phyloP scores from a whole-genome alignment of 2,113 vertebrate genomes.

The Xiphophorus couchianus region DNA sequence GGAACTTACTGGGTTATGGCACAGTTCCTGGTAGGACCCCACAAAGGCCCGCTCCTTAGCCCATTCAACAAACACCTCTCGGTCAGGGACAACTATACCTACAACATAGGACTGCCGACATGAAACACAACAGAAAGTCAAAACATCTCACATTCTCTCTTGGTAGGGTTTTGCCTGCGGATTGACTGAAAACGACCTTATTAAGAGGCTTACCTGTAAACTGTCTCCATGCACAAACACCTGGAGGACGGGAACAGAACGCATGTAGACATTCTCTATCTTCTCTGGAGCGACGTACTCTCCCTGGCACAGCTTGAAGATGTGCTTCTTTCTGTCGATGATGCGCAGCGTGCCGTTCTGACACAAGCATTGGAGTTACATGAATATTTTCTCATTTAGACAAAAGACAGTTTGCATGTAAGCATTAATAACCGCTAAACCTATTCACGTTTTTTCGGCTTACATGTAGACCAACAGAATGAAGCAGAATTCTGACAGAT shows the following conservation, averaged over 20 bases:
- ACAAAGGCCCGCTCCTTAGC: conserved; percentile 74
- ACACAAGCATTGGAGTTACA: not conserved
- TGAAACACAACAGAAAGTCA: not conserved
- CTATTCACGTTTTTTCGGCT: no score
- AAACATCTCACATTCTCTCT: not conserved
- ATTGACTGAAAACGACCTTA: not conserved
- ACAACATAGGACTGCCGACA: conserved; percentile 75
- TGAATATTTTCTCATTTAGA: not conserved
- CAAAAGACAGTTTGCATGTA: not conserved
- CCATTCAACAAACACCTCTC: conserved; percentile 80
- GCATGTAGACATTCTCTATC: conserved; percentile 83
- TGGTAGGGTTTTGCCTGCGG: not conserved
- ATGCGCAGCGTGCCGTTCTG: conserved; percentile 83
- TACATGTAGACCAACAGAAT: not conserved
- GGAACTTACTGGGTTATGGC: conserved; percentile 79
- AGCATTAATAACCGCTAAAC: not conserved
- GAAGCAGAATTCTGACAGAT: not conserved
- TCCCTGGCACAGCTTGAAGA: conserved; percentile 83
- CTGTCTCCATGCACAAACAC: conserved; percentile 84
- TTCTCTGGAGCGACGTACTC: conserved; percentile 85
- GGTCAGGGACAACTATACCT: conserved; percentile 81
- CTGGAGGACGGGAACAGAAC: conserved; percentile 78
- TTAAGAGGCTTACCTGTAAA: conserved; percentile 71
- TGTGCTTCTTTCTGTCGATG: conserved; percentile 84
- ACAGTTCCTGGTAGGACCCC: conserved; percentile 79